Percentiles rank a stretch among this genome's conserved stretches.
phyloP scores from a whole-genome alignment of 1,140 invertebrate species.

The Leptinotarsa lineolata region DNA sequence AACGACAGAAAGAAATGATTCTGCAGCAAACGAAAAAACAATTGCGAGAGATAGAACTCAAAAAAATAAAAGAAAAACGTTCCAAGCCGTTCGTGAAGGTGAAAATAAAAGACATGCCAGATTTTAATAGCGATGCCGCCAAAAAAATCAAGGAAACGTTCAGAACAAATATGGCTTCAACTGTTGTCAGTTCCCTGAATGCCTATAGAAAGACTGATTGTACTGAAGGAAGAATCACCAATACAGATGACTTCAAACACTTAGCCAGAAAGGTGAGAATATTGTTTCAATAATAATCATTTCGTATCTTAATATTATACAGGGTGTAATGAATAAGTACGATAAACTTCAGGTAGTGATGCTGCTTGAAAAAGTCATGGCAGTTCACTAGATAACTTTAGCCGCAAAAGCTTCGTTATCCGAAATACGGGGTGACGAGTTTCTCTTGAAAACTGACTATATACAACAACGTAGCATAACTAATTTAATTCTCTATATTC shows the following conservation, averaged over 20 bases:
- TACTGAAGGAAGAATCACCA: conserved; percentile 81
- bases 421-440: no score
- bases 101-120: conserved; percentile 54
- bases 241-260: conserved; percentile 94
- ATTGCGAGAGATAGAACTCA: conserved; percentile 36
- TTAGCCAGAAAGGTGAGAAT: conserved; percentile 85
- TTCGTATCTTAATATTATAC: no score
- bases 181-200: conserved; percentile 88
- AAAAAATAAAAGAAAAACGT: conserved; percentile 53
- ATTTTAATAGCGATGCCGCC: conserved; percentile 58
- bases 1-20: conserved; percentile 67
- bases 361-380: no score
- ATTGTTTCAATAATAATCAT: no score
- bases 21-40: conserved; percentile 52
- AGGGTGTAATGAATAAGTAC: no score
- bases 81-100: conserved; percentile 40
- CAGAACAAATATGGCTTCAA: conserved; percentile 83
- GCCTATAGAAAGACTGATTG: conserved; percentile 86
- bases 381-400: no score
- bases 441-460: no score
- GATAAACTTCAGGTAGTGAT: no score
- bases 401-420: no score
- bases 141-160: conserved; percentile 86
- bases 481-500: no score
- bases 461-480: no score